Conservation (phyloP, 1,140 invertebrate species). For the Holcopasites calliopsidis region DNA sequence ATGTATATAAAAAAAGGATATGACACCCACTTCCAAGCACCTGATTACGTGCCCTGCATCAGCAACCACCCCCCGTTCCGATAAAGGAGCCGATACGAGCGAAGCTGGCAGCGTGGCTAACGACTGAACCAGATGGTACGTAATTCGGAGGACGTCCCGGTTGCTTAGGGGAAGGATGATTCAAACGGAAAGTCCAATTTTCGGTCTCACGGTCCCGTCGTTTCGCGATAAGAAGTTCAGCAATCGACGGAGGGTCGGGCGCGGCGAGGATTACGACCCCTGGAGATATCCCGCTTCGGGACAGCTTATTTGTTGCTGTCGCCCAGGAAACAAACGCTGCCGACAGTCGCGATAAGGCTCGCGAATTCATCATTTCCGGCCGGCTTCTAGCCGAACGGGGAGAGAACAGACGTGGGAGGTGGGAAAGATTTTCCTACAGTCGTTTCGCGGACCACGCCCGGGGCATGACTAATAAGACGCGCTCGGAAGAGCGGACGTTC, state of each 20-base stretch:
- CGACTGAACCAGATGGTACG: conserved; percentile 1
- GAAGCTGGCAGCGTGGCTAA: background rate
- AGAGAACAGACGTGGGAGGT: background rate
- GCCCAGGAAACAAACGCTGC: conserved; percentile 35
- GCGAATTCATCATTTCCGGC: conserved; percentile 66
- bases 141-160: conserved; percentile 9
- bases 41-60: too few species aligned
- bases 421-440: conserved; percentile 44
- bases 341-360: conserved; percentile 57
- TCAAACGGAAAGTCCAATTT: conserved; percentile 50
- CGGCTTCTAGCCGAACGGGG: conserved; percentile 30
- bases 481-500: conserved; percentile 34
- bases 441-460: background rate
- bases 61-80: background rate
- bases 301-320: conserved; percentile 54
- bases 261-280: conserved; percentile 41
- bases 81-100: background rate
- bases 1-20: too few species aligned
- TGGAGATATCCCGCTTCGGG: conserved; percentile 18
- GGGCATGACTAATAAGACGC: conserved; percentile 16
- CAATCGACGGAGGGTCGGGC: conserved; percentile 34
- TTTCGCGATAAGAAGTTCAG: conserved; percentile 58
- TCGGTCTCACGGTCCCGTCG: conserved; percentile 27
- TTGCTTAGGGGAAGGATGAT: background rate
- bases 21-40: too few species aligned